Percentiles rank a stretch among this genome's conserved stretches.
phyloP scores from a whole-genome alignment of 2,113 vertebrate species.

The Neodontobutis hainanensis region DNA sequence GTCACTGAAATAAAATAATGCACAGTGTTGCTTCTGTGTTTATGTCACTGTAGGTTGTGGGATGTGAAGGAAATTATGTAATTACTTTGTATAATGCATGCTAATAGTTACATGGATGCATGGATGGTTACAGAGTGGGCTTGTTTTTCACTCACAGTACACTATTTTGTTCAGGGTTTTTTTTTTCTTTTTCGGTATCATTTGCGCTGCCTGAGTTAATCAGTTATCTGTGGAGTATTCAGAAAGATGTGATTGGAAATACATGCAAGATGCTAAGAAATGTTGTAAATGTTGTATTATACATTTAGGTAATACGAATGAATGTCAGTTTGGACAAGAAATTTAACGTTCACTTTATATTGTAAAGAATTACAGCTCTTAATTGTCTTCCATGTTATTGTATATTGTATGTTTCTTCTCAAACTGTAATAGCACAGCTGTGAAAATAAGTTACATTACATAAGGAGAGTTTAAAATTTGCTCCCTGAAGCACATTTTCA shows the following conservation, averaged over 20 bases:
- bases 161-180: conserved; percentile 3
- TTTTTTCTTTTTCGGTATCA: background rate
- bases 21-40: conserved; percentile 14
- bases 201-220: background rate
- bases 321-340: too few species aligned
- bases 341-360: too few species aligned
- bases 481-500: background rate
- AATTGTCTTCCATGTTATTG: background rate
- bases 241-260: background rate
- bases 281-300: background rate
- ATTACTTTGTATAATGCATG: conserved; percentile 39
- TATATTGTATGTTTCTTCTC: too few species aligned
- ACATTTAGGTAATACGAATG: too few species aligned
- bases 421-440: background rate
- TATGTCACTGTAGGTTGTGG: conserved; percentile 3
- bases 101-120: conserved; percentile 26
- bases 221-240: conserved; percentile 1
- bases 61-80: conserved; percentile 44
- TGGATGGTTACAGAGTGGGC: conserved; percentile 17
- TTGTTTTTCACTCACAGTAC: conserved; percentile 1
- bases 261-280: background rate
- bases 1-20: background rate
- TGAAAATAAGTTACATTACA: too few species aligned
- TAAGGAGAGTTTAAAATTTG: too few species aligned
- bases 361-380: too few species aligned